Percentiles rank a stretch among this genome's conserved stretches.
Evolutionary conservation across 1,140 invertebrate species (phyloP).

Genomic region (Camponotus floridanus): DNA sequence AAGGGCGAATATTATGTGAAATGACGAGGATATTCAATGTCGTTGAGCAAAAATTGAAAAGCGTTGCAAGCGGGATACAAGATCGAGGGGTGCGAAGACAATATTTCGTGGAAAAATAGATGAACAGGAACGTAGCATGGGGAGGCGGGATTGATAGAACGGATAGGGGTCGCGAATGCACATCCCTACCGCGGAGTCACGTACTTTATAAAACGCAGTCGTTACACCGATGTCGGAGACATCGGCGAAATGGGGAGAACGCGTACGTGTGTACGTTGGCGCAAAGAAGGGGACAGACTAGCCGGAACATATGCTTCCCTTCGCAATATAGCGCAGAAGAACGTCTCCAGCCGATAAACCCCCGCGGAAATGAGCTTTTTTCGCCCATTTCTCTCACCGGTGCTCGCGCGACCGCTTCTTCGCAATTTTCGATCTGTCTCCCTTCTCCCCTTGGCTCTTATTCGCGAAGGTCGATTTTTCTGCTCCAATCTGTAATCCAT

Average conservation of each 20-base stretch:
- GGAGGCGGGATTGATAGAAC: slow-evolving; percentile 23
- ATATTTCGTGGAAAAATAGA: slow-evolving; percentile 44
- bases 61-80: slow-evolving; percentile 46
- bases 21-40: slow-evolving; percentile 3
- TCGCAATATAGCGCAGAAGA: slow-evolving; percentile 67
- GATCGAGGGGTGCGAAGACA: slow-evolving; percentile 65
- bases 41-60: slow-evolving; percentile 61
- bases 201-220: slow-evolving; percentile 74
- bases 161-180: slow-evolving; percentile 15
- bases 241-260: slow-evolving; percentile 36
- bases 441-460: slow-evolving; percentile 46
- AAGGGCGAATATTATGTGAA: slow-evolving; percentile 3
- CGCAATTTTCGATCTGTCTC: slow-evolving; percentile 65
- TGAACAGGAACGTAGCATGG: neutral
- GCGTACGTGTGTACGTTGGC: slow-evolving; percentile 56
- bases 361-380: slow-evolving; percentile 77
- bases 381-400: slow-evolving; percentile 57
- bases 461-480: slow-evolving; percentile 72
- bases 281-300: slow-evolving; percentile 55
- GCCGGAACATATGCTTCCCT: slow-evolving; percentile 72
- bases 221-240: slow-evolving; percentile 59
- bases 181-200: slow-evolving; percentile 62
- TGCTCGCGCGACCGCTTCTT: slow-evolving; percentile 39
- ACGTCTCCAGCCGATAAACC: slow-evolving; percentile 76
- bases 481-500: slow-evolving; percentile 49